Conservation (phyloP, 2,113 vertebrate genomes). For the Stigmatopora argus region DNA sequence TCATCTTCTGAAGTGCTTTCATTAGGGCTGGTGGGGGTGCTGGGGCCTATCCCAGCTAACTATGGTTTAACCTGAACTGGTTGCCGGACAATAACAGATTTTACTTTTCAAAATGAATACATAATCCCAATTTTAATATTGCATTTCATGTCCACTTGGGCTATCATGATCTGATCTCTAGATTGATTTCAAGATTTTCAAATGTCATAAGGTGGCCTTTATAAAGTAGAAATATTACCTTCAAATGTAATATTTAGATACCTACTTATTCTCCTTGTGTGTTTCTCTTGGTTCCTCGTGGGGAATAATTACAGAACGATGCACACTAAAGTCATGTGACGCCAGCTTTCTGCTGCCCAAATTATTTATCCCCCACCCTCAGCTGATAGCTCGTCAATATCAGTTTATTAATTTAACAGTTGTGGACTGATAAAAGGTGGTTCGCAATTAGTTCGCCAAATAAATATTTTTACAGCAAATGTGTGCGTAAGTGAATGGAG, state of each 20-base stretch:
- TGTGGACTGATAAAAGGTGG: slow-evolving; percentile 74
- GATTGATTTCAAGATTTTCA: no score
- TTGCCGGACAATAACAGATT: no score
- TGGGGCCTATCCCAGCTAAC: no score
- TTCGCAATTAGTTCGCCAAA: slow-evolving; percentile 58
- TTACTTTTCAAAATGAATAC: no score
- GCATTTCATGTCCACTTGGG: no score
- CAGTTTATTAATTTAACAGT: slow-evolving; percentile 79
- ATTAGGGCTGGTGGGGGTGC: no score
- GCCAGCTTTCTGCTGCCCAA: slow-evolving; percentile 62
- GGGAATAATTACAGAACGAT: slow-evolving; percentile 71
- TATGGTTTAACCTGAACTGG: no score
- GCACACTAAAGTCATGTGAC: slow-evolving; percentile 70
- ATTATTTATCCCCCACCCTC: slow-evolving; percentile 67
- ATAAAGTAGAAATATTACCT: not conserved
- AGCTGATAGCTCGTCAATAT: slow-evolving; percentile 77
- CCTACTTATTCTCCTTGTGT: not conserved
- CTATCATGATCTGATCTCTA: no score
- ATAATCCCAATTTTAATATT: no score
- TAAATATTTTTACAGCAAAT: slow-evolving; percentile 60
- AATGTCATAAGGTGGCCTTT: no score
- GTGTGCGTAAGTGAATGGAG: slow-evolving; percentile 25
- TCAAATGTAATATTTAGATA: not conserved
- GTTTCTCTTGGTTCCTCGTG: slow-evolving; percentile 41
- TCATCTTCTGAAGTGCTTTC: no score